Conservation (phyloP, 2,888 invertebrate species). For the Spialia ferax region DNA sequence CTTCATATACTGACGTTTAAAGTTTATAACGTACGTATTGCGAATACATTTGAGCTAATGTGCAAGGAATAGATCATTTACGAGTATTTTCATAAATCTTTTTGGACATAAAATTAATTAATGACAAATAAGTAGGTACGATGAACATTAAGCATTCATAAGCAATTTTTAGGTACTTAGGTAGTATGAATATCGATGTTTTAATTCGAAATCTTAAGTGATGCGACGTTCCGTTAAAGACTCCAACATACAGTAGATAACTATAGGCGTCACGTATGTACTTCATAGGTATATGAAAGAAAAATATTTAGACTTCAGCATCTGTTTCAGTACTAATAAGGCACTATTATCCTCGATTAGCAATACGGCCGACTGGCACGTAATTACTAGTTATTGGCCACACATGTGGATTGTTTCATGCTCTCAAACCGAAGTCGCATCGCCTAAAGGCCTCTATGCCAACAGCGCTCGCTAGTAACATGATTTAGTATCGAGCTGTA, state of each 20-base stretch:
- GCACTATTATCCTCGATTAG: slow-evolving; percentile 11
- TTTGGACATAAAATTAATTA: too few relatives aligned
- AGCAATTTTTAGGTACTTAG: too few relatives aligned
- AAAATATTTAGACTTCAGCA: slow-evolving; percentile 18
- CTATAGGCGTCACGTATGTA: neutral
- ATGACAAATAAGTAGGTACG: too few relatives aligned
- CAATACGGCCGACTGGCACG: slow-evolving; percentile 22
- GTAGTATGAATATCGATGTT: too few relatives aligned
- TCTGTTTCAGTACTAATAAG: slow-evolving; percentile 18
- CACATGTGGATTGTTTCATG: slow-evolving; percentile 64
- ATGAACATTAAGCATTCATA: too few relatives aligned
- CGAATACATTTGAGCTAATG: slow-evolving; percentile 19
- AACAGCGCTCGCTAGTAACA: slow-evolving; percentile 56
- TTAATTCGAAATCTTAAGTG: too few relatives aligned
- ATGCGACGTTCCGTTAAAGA: neutral
- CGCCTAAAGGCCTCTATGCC: slow-evolving; percentile 57
- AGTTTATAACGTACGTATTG: slow-evolving; percentile 47
- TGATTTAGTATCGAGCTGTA: slow-evolving; percentile 24
- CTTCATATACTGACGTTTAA: slow-evolving; percentile 51
- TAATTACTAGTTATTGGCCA: slow-evolving; percentile 54
- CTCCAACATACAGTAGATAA: neutral
- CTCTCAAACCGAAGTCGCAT: slow-evolving; percentile 54
- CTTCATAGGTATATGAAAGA: neutral
- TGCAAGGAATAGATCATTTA: too few relatives aligned
- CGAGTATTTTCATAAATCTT: neutral